These are phyloP conservation scores for Glaucidium brasilianum DNA, from an alignment of 2,113 vertebrate species.

Conservation along the genomic window DNA sequence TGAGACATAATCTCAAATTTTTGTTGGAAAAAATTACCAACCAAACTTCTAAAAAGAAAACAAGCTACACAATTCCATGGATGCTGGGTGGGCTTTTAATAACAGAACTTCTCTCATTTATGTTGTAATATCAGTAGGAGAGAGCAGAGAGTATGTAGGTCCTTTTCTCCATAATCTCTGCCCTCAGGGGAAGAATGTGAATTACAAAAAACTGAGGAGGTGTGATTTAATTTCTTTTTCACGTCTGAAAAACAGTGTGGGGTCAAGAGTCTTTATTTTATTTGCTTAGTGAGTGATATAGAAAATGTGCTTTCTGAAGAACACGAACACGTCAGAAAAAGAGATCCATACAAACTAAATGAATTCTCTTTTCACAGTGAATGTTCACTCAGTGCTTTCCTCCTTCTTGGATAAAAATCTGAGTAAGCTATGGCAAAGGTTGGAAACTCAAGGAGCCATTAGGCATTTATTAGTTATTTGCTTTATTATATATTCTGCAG, in stretches of 20 bases:
- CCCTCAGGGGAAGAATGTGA: neutral
- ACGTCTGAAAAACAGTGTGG: neutral
- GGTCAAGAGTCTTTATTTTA: constrained; percentile 28
- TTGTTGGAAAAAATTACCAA: neutral
- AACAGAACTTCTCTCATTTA: neutral
- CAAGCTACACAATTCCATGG: neutral
- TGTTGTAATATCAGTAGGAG: neutral
- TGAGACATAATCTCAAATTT: neutral
- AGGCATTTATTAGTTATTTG: neutral
- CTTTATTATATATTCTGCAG: neutral
- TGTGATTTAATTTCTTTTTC: constrained; percentile 39
- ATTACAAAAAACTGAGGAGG: constrained; percentile 14
- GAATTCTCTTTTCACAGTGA: neutral
- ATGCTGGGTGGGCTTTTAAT: neutral
- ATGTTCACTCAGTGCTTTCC: neutral
- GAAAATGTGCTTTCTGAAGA: constrained; percentile 12
- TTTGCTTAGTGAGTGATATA: neutral
- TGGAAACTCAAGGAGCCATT: neutral
- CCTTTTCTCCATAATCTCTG: neutral
- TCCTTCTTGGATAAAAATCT: neutral
- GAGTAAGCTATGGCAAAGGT: neutral
- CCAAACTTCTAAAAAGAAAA: neutral
- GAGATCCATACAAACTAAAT: neutral
- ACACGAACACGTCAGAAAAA: neutral
- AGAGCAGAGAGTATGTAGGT: neutral